These are phyloP conservation scores for Limnephilus rhombicus DNA, from an alignment of 2,888 invertebrate genomes.

Conservation along the genomic window DNA sequence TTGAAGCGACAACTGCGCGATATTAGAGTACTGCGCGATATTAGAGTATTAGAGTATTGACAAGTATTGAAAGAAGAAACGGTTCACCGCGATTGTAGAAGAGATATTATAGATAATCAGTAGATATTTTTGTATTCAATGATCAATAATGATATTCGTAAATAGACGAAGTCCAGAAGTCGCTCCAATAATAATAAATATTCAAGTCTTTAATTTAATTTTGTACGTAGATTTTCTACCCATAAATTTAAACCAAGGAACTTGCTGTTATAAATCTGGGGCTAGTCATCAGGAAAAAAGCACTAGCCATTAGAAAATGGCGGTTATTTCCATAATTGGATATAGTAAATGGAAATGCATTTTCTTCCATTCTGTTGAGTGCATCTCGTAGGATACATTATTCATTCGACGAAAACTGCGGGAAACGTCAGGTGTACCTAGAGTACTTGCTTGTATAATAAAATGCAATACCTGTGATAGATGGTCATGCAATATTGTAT, in stretches of 20 bases:
- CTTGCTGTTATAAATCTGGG: background rate
- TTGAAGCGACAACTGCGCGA: background rate
- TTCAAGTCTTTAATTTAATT: background rate
- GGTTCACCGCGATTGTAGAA: too few relatives aligned
- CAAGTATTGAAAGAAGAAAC: too few relatives aligned
- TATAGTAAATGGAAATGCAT: background rate
- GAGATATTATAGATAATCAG: too few relatives aligned
- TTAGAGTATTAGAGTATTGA: too few relatives aligned
- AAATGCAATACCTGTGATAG: background rate
- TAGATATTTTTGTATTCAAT: background rate
- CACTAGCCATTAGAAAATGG: background rate
- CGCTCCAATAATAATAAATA: background rate
- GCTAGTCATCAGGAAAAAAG: background rate
- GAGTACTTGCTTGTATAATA: background rate
- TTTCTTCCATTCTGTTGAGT: background rate
- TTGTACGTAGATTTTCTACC: background rate
- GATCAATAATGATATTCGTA: background rate
- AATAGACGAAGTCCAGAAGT: background rate
- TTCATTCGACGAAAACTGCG: conserved; percentile 13
- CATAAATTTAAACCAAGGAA: background rate
- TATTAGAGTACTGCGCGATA: background rate
- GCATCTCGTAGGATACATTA: conserved; percentile 23
- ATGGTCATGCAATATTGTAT: too few relatives aligned
- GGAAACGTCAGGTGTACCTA: conserved; percentile 23
- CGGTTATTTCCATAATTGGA: background rate